Evolutionary conservation across 2,797 vertebrate genomes (phyloP).

Genomic region (Heteromormyrus szaboi): DNA sequence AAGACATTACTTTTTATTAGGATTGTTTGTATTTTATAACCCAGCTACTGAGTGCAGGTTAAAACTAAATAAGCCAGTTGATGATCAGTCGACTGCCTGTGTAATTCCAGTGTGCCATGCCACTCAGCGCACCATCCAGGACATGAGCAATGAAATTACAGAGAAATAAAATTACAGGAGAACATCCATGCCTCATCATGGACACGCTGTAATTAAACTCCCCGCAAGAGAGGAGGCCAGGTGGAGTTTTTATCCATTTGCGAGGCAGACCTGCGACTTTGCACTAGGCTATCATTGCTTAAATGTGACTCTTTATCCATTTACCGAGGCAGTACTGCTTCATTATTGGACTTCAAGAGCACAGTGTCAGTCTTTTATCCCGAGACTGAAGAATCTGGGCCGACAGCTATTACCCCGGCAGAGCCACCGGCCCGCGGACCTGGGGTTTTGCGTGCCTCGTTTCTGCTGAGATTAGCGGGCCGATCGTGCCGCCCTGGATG

Average conservation of each 20-base stretch:
- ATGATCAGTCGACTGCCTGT: neutral
- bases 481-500: neutral
- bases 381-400: neutral
- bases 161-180: neutral
- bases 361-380: neutral
- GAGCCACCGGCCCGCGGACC: neutral
- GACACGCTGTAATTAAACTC: neutral
- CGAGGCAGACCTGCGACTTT: neutral
- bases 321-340: neutral
- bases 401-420: neutral
- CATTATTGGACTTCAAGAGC: neutral
- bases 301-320: conserved; percentile 3
- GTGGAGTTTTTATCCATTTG: neutral
- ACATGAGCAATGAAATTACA: neutral
- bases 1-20: conserved; percentile 1
- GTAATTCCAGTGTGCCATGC: neutral
- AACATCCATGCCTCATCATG: neutral
- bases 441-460: neutral
- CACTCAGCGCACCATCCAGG: neutral
- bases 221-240: neutral
- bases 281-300: neutral
- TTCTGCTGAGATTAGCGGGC: neutral
- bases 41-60: neutral
- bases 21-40: neutral
- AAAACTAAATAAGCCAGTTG: neutral